A percentile compares a stretch with the other conserved stretches of the same genome.
Evolutionary conservation across 2,797 vertebrate species (phyloP).

Genomic region (Danio choprae): DNA sequence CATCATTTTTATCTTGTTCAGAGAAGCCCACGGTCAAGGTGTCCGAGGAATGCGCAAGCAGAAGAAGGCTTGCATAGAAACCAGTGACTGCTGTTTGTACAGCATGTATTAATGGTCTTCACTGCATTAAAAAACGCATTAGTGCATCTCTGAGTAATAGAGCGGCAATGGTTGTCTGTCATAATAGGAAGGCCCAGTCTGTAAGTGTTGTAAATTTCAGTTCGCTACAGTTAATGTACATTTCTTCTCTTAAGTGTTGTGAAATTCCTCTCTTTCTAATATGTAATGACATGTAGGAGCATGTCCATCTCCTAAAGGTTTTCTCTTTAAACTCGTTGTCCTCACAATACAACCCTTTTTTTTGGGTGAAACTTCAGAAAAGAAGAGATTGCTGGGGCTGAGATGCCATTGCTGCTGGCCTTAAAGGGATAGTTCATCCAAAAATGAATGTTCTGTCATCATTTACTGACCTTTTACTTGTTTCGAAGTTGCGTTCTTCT

Average conservation of each 20-base stretch:
- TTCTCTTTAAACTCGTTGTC: constrained; percentile 26
- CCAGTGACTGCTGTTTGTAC: neutral
- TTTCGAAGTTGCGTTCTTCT: too few species aligned
- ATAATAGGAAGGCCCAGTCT: neutral
- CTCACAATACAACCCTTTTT: constrained; percentile 62
- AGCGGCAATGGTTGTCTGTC: neutral
- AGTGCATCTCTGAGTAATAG: constrained; percentile 61
- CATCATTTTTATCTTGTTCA: constrained; percentile 32
- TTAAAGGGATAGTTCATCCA: neutral
- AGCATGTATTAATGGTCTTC: neutral
- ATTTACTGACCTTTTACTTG: neutral
- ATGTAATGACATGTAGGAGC: constrained; percentile 70
- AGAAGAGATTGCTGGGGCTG: neutral
- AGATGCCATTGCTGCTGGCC: too few species aligned
- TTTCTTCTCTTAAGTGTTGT: constrained; percentile 74
- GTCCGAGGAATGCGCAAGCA: constrained; percentile 32
- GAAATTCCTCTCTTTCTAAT: constrained; percentile 72
- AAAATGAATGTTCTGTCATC: neutral
- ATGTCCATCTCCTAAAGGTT: constrained; percentile 68
- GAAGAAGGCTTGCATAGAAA: constrained; percentile 16
- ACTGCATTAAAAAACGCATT: neutral
- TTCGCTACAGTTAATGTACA: constrained; percentile 64
- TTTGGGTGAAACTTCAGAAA: constrained; percentile 29
- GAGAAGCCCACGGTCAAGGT: constrained; percentile 29
- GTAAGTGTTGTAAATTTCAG: constrained; percentile 1